These are phyloP conservation scores for Phortica magna DNA, from an alignment of 2,888 invertebrate genomes.

Conservation along the genomic window DNA sequence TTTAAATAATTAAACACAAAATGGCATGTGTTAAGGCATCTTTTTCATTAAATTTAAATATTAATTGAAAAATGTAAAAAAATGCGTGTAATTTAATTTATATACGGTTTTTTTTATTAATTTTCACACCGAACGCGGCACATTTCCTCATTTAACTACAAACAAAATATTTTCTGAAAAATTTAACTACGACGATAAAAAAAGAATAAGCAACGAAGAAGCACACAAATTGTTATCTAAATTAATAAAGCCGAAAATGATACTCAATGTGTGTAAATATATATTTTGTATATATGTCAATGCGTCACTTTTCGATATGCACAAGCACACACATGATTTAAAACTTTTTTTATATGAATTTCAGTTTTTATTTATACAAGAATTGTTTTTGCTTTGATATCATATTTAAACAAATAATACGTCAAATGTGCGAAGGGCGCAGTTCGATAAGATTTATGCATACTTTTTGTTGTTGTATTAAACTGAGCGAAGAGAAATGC, in stretches of 20 bases:
- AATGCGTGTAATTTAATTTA: background rate
- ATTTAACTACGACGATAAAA: background rate
- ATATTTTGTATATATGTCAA: background rate
- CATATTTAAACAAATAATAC: slow-evolving; percentile 59
- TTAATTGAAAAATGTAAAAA: background rate
- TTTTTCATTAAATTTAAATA: background rate
- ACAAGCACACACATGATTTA: background rate
- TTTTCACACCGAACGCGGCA: slow-evolving; percentile 3
- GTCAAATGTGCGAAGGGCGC: background rate
- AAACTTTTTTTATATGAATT: slow-evolving; percentile 17
- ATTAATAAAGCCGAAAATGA: slow-evolving; percentile 67
- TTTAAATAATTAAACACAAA: too few species aligned
- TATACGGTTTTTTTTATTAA: background rate
- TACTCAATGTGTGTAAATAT: slow-evolving; percentile 59
- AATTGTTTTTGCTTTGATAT: slow-evolving; percentile 52
- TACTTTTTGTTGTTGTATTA: background rate
- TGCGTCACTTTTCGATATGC: slow-evolving; percentile 4
- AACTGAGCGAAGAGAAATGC: background rate
- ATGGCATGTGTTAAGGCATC: too few species aligned
- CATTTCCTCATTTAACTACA: background rate
- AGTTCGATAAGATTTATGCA: slow-evolving; percentile 5
- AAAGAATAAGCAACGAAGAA: background rate
- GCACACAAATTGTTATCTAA: slow-evolving; percentile 53
- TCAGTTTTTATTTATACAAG: slow-evolving; percentile 50
- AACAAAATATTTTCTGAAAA: slow-evolving; percentile 6